Evolutionary conservation across 1,140 invertebrate species (phyloP).

Genomic region (Lepidurus apus): DNA sequence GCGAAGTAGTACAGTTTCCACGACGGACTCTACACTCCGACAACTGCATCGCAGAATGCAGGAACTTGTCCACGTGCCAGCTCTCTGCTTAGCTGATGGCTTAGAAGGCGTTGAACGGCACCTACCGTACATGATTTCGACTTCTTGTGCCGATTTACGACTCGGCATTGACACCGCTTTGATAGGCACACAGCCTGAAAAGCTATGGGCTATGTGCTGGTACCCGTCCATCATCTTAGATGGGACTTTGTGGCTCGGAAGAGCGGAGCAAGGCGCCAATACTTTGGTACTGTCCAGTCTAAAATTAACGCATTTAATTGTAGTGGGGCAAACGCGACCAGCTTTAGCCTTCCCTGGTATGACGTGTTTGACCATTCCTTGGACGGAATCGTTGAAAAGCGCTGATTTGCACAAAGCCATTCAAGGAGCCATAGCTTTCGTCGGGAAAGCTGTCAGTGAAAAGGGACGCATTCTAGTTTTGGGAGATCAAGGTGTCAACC

Average conservation of each 20-base stretch:
- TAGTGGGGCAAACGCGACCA: constrained; percentile 39
- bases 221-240: constrained; percentile 41
- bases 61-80: constrained; percentile 38
- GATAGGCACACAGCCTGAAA: constrained; percentile 29
- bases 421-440: constrained; percentile 36
- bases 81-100: constrained; percentile 40
- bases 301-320: constrained; percentile 41
- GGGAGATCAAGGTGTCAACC: constrained; percentile 42
- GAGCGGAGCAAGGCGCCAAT: constrained; percentile 41
- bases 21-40: constrained; percentile 34
- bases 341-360: constrained; percentile 39
- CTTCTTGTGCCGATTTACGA: constrained; percentile 23
- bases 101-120: constrained; percentile 38
- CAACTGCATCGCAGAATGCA: constrained; percentile 36
- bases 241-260: constrained; percentile 40
- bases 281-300: constrained; percentile 38
- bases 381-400: constrained; percentile 36
- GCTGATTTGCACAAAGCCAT: constrained; percentile 29
- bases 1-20: constrained; percentile 16
- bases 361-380: constrained; percentile 40
- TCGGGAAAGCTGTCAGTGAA: constrained; percentile 37
- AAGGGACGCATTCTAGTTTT: constrained; percentile 41
- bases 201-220: constrained; percentile 39
- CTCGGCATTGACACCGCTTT: constrained; percentile 34
- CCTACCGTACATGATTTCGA: constrained; percentile 39